Evolutionary conservation across 2,888 invertebrate genomes (phyloP).

Genomic region (Cephus rjabovi): DNA sequence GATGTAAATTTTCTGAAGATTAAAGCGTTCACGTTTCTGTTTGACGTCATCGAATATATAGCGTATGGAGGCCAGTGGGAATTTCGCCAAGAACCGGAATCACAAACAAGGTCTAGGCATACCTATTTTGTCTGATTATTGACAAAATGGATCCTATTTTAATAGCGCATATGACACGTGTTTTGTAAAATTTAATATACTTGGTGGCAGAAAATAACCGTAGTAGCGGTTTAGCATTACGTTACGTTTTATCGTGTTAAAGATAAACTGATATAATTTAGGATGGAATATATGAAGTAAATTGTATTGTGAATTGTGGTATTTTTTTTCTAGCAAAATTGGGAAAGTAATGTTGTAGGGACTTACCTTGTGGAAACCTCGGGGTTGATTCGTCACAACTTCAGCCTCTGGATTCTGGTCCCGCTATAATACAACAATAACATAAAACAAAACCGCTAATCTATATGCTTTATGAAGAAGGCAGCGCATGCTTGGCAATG

Average conservation of each 20-base stretch:
- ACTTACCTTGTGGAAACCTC: constrained; percentile 59
- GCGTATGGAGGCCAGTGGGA: background rate
- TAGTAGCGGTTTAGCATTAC: background rate
- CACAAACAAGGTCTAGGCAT: background rate
- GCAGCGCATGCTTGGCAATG: constrained; percentile 54
- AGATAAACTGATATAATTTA: background rate
- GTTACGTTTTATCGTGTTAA: background rate
- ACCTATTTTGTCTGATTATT: background rate
- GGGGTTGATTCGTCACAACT: constrained; percentile 63
- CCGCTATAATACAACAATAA: constrained; percentile 66
- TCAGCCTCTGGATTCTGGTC: constrained; percentile 59
- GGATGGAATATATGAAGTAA: background rate
- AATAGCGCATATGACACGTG: background rate
- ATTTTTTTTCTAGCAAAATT: constrained; percentile 9
- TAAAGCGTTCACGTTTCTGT: background rate
- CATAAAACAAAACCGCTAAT: constrained; percentile 64
- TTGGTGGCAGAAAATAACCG: background rate
- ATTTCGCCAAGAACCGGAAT: background rate
- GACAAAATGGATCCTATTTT: background rate
- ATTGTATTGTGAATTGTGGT: background rate
- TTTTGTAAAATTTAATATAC: background rate
- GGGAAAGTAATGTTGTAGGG: constrained; percentile 38
- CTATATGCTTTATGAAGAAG: constrained; percentile 44
- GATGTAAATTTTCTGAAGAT: background rate
- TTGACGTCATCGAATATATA: background rate